Base-by-base conservation (phyloP, 2,888 invertebrate species). In the Cordylochernes scorpioides region DNA sequence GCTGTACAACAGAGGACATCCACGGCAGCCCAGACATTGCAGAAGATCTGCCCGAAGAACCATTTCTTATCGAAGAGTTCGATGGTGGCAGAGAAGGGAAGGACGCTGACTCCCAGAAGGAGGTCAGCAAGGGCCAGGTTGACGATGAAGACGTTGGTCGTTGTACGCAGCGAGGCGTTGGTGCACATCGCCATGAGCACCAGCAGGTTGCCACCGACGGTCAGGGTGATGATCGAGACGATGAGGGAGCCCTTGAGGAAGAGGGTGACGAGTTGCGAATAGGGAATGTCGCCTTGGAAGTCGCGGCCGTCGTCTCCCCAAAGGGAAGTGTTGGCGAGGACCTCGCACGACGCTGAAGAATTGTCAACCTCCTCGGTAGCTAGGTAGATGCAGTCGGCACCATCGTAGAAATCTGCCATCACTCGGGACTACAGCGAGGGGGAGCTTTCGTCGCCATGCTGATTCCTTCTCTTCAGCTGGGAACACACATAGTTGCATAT, bases 1-100 rank as follows among this genome's bases (percentile, higher is more conserved):
- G 67, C 67, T 1, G 67, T 67, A 42, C 66, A 66, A 53, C 66
- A 67, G 8, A 68, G 51, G 6, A 68, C 67, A 48, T 68, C 68
- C 17, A 65, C 50, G 0, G 64, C 63, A 14, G 65, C 64, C 68
- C 68, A 68, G 25, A 60, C 57, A 8, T 60, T 57, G 46, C 68
- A 68, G 32, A 67, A 51, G 0, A 53, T 41, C 38, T 55, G 56
- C 12, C 62, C 65, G 54, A 55, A 36, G 26, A 52, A 42, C 55
- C 55, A 58, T 24, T 45, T 44, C n/a, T 33, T 31, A n/a, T 57
- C 53, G 28, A 60, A 59, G 8, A 64, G 50, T 41, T 65, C 64
- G 29, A 62, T 52, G 1, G 54, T 55, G 3, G 61, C 62, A 0
- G 61, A 63, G 2, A 65, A 49, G 0, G 65, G 65, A 25, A 63